A percentile compares a stretch with the other conserved stretches of the same genome.
phyloP scores from a whole-genome alignment of 2,888 invertebrate genomes.

The Apoda limacodes region DNA sequence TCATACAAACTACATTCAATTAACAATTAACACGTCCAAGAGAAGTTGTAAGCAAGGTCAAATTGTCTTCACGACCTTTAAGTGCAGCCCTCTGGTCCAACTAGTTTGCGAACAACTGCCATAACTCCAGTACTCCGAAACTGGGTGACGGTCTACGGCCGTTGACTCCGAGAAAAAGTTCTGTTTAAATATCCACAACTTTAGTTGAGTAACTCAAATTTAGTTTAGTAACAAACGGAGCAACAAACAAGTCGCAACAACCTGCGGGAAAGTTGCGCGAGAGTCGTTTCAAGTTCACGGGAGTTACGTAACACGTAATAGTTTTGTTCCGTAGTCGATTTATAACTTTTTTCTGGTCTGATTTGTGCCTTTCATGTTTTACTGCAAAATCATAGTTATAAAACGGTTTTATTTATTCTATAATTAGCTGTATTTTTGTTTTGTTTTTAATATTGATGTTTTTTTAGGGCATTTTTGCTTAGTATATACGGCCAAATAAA shows the following conservation, averaged over 20 bases:
- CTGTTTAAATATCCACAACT: constrained; percentile 68
- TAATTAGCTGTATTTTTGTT: background rate
- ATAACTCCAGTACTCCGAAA: constrained; percentile 67
- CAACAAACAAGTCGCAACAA: constrained; percentile 67
- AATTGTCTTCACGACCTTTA: constrained; percentile 64
- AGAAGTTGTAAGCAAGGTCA: constrained; percentile 62
- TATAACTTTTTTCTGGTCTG: too few species aligned
- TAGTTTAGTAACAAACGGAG: constrained; percentile 65
- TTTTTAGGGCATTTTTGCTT: too few species aligned
- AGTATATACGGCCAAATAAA: too few species aligned
- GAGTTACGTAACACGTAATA: too few species aligned
- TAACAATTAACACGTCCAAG: constrained; percentile 23
- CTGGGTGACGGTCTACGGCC: constrained; percentile 68
- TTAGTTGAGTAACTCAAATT: constrained; percentile 69
- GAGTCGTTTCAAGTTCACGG: constrained; percentile 65
- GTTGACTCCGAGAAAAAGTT: constrained; percentile 70
- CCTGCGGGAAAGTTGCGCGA: constrained; percentile 60
- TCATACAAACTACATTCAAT: too few species aligned
- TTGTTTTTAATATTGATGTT: background rate
- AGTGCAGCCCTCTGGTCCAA: constrained; percentile 61
- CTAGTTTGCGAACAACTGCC: constrained; percentile 68
- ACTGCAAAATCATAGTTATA: background rate
- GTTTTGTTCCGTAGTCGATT: too few species aligned
- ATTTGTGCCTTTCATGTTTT: too few species aligned
- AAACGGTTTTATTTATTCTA: background rate